Conservation (phyloP, 2,888 invertebrate genomes). For the Ferdinandea cuprea region DNA sequence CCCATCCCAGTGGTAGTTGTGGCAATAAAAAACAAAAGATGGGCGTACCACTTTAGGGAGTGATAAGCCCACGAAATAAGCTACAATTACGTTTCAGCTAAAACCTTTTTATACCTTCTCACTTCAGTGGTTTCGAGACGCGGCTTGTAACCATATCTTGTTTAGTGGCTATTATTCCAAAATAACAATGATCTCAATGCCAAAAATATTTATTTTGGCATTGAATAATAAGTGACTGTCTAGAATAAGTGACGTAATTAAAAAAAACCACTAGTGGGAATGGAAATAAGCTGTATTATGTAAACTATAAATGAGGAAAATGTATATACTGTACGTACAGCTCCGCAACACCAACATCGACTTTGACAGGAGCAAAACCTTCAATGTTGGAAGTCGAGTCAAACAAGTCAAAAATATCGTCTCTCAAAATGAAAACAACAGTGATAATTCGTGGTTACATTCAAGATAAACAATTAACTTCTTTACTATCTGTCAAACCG, state of each 20-base stretch:
- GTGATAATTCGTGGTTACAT: no score
- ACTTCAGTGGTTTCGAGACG: neutral
- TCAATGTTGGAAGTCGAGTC: no score
- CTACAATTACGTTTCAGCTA: neutral
- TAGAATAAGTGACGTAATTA: neutral
- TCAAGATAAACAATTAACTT: no score
- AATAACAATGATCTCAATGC: neutral
- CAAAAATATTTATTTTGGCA: neutral
- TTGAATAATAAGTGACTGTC: neutral
- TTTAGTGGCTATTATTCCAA: neutral
- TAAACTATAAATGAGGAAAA: no score
- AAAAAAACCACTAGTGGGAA: no score
- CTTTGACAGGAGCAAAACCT: no score
- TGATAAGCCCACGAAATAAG: neutral
- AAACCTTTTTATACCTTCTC: conserved; percentile 4
- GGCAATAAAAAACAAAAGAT: neutral
- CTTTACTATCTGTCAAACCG: no score
- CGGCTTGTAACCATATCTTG: neutral
- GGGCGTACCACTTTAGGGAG: neutral
- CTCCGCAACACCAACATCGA: no score
- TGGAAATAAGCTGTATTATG: no score
- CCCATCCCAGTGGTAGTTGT: conserved; percentile 1
- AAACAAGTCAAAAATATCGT: no score
- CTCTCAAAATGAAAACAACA: no score
- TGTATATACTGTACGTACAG: no score